Percentiles rank a stretch among this genome's conserved stretches.
Conservation (phyloP, 2,113 vertebrate species). For the Garra rufa region DNA sequence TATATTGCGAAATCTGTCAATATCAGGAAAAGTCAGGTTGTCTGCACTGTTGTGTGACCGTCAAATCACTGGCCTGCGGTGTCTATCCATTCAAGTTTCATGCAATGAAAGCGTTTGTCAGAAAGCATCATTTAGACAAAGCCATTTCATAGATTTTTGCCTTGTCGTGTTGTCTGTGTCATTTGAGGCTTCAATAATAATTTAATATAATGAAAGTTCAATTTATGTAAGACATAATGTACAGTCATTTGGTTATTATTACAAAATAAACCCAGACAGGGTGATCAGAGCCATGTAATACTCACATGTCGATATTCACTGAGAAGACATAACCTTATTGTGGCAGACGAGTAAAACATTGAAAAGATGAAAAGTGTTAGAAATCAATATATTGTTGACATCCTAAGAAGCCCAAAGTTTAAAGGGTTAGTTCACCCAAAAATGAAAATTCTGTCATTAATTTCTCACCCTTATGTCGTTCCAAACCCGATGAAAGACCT, state of each 20-base stretch:
- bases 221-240: background rate
- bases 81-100: conserved; percentile 15
- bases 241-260: background rate
- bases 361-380: background rate
- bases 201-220: conserved; percentile 19
- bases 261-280: background rate
- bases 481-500: no score
- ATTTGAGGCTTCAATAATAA: conserved; percentile 4
- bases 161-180: background rate
- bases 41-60: background rate
- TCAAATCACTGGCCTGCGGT: conserved; percentile 5
- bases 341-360: background rate
- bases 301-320: background rate
- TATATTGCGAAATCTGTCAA: conserved; percentile 10
- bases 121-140: conserved; percentile 7
- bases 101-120: background rate
- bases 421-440: no score
- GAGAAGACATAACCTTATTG: background rate
- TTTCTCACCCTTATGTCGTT: no score
- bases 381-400: background rate
- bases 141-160: conserved; percentile 17
- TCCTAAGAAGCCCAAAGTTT: background rate
- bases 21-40: background rate
- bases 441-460: no score
- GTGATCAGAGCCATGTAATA: conserved; percentile 7